Percentiles rank a stretch among this genome's conserved stretches.
Conservation (phyloP, 2,797 vertebrate genomes). For the Decapterus maruadsi region DNA sequence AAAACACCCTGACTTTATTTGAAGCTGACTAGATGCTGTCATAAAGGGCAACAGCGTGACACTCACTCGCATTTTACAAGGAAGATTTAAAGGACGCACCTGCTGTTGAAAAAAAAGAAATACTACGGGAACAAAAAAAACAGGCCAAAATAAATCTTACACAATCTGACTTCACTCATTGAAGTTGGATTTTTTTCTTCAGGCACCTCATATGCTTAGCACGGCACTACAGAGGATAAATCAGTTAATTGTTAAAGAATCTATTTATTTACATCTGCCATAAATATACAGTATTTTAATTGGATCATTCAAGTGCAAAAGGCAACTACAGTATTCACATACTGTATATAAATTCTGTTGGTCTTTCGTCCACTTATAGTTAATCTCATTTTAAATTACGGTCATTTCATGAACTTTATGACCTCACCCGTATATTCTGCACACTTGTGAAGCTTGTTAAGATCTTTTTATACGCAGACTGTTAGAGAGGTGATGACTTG, state of each 20-base stretch:
- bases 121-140: slow-evolving; percentile 15
- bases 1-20: slow-evolving; percentile 49
- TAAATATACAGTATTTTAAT: neutral
- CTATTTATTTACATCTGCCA: neutral
- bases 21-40: slow-evolving; percentile 42
- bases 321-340: neutral
- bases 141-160: slow-evolving; percentile 28
- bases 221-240: too few relatives aligned
- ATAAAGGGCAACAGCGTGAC: slow-evolving; percentile 48
- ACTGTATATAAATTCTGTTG: too few relatives aligned
- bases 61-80: slow-evolving; percentile 28
- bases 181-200: neutral
- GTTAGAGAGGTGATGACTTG: slow-evolving; percentile 41
- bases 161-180: neutral
- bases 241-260: too few relatives aligned
- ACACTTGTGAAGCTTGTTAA: slow-evolving; percentile 19
- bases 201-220: slow-evolving; percentile 2
- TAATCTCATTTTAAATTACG: too few relatives aligned
- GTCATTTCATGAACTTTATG: too few relatives aligned
- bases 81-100: slow-evolving; percentile 40
- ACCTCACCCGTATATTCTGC: neutral
- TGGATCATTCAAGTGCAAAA: neutral
- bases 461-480: slow-evolving; percentile 6
- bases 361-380: neutral
- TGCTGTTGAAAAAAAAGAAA: neutral